These are phyloP conservation scores for Epinotia demarniana DNA, from an alignment of 2,888 invertebrate species.

Conservation along the genomic window DNA sequence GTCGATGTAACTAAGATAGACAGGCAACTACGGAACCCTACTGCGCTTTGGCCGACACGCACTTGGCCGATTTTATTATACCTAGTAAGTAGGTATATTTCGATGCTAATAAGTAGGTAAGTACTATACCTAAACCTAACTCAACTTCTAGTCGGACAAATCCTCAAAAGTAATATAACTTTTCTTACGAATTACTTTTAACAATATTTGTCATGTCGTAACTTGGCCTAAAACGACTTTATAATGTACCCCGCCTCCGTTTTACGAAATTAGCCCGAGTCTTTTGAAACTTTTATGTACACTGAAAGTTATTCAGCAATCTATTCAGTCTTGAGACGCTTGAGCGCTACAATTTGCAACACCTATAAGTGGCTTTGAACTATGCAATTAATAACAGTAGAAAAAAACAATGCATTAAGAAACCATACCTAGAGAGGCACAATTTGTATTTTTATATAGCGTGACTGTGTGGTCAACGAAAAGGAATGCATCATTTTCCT, in stretches of 20 bases:
- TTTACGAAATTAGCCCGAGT: constrained; percentile 16
- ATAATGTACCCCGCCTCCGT: constrained; percentile 36
- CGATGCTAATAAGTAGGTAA: no score
- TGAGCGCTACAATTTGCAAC: not conserved
- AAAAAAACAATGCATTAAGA: not conserved
- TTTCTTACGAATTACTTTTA: constrained; percentile 1
- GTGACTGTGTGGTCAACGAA: no score
- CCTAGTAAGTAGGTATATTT: no score
- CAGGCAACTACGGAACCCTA: no score
- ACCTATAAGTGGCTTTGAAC: no score
- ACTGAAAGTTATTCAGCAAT: constrained; percentile 24
- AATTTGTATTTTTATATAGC: not conserved
- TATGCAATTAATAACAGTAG: not conserved
- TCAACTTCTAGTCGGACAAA: not conserved
- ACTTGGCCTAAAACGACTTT: constrained; percentile 30
- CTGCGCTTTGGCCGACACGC: no score
- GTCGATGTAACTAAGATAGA: no score
- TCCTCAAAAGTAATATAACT: constrained; percentile 19
- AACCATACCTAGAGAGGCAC: not conserved
- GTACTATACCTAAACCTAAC: not conserved
- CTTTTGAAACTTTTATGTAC: constrained; percentile 32
- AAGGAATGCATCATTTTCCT: no score
- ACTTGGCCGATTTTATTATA: no score
- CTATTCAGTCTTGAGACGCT: not conserved
- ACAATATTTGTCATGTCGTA: not conserved